Evolutionary conservation across 1,140 invertebrate species (phyloP).

Genomic region (Temnothorax curvispinosus): DNA sequence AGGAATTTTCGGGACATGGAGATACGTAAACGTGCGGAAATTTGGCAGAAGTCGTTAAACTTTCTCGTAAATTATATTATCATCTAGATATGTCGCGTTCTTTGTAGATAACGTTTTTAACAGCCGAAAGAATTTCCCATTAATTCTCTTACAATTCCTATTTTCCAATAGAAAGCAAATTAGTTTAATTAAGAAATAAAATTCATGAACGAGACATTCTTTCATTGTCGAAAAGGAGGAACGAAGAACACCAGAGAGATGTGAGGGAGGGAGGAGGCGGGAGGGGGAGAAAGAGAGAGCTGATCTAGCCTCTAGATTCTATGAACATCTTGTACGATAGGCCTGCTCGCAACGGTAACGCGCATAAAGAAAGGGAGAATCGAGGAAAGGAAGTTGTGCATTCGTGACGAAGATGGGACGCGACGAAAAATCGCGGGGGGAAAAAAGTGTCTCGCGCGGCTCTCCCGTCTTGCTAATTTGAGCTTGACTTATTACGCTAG

Average conservation of each 20-base stretch:
- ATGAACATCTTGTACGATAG: conserved; percentile 68
- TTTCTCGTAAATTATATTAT: conserved; percentile 40
- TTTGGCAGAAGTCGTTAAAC: conserved; percentile 5
- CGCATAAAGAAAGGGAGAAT: conserved; percentile 45
- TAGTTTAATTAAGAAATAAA: neutral
- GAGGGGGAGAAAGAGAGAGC: neutral
- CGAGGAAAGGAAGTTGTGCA: conserved; percentile 71
- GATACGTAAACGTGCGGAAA: conserved; percentile 22
- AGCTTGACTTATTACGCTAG: conserved; percentile 81
- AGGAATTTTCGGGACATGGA: neutral
- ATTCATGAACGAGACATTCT: neutral
- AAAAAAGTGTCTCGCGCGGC: neutral
- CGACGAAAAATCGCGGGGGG: conserved; percentile 52
- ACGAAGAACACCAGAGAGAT: neutral
- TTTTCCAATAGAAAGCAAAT: neutral
- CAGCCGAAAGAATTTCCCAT: neutral
- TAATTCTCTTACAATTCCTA: neutral
- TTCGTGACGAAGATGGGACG: conserved; percentile 71
- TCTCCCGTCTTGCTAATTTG: conserved; percentile 78
- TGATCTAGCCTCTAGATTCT: conserved; percentile 50
- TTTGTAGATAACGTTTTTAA: conserved; percentile 20
- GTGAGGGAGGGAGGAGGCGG: neutral
- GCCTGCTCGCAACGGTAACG: conserved; percentile 65
- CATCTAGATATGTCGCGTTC: conserved; percentile 53
- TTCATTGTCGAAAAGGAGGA: neutral